These are phyloP conservation scores for Clarias laeviceps DNA, from an alignment of 2,797 vertebrate species.

Conservation along the genomic window DNA sequence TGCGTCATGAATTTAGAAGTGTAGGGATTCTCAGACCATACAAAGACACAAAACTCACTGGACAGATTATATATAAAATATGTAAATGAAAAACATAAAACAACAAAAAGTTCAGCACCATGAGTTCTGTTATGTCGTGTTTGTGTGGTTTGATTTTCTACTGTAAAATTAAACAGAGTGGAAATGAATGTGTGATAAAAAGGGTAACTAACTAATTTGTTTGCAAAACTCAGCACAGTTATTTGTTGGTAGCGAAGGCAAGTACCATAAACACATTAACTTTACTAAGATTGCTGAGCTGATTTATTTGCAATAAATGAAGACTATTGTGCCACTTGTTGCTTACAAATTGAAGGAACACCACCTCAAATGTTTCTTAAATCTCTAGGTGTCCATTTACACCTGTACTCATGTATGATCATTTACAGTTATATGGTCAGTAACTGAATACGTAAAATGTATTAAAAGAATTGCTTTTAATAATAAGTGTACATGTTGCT, in stretches of 20 bases:
- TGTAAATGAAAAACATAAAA: slow-evolving; percentile 21
- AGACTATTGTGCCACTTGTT: not conserved
- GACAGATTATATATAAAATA: slow-evolving; percentile 1
- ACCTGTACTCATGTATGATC: not conserved
- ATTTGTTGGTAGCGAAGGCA: not conserved
- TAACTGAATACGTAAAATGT: not conserved
- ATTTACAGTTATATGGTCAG: not conserved
- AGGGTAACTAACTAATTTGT: not conserved
- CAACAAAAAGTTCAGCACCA: not conserved
- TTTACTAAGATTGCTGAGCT: not conserved
- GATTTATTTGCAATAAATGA: not conserved
- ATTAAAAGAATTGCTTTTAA: not conserved
- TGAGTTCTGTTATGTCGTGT: not conserved
- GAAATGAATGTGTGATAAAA: not conserved
- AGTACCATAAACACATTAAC: not conserved
- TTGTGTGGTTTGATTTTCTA: slow-evolving; percentile 8
- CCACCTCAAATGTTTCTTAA: not conserved
- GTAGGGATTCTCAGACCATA: slow-evolving; percentile 53
- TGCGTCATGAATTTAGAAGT: slow-evolving; percentile 6
- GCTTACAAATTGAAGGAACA: slow-evolving; percentile 7
- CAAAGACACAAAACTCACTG: slow-evolving; percentile 44
- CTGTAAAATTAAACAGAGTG: not conserved
- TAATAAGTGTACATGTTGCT: not conserved
- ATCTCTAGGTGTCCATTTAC: slow-evolving; percentile 9
- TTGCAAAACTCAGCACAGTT: slow-evolving; percentile 1